Percentiles rank a stretch among this genome's conserved stretches.
These are phyloP conservation scores for Marasmarcha lunaedactyla DNA, from an alignment of 2,888 invertebrate species.

Conservation along the genomic window DNA sequence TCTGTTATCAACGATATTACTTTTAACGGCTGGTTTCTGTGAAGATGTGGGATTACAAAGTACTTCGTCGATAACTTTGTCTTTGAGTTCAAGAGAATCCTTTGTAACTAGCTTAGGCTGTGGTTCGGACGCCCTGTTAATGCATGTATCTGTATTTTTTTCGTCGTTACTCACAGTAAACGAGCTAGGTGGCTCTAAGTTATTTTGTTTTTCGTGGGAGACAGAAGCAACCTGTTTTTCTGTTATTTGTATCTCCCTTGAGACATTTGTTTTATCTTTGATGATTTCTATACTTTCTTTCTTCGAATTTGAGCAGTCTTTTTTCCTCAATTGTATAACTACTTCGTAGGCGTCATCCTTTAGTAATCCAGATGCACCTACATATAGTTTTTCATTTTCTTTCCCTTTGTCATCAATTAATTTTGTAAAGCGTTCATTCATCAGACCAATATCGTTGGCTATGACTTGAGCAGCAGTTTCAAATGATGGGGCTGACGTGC, in stretches of 20 bases:
- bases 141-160: too few relatives aligned
- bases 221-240: too few relatives aligned
- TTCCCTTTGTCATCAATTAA: conserved; percentile 34
- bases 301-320: conserved; percentile 23
- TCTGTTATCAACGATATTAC: not conserved
- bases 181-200: too few relatives aligned
- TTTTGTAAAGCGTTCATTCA: conserved; percentile 35
- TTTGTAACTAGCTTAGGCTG: not conserved
- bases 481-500: conserved; percentile 34
- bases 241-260: too few relatives aligned
- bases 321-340: conserved; percentile 52
- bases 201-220: too few relatives aligned
- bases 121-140: not conserved
- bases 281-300: conserved; percentile 1
- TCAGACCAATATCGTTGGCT: conserved; percentile 13
- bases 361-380: conserved; percentile 45
- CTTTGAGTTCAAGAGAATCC: not conserved
- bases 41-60: not conserved
- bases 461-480: conserved; percentile 32
- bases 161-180: too few relatives aligned
- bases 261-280: not conserved
- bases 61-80: not conserved
- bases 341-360: conserved; percentile 56
- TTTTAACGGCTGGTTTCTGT: not conserved
- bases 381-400: conserved; percentile 46